Base-by-base conservation (phyloP, 2,888 invertebrate genomes). In the Fragum fragum region DNA sequence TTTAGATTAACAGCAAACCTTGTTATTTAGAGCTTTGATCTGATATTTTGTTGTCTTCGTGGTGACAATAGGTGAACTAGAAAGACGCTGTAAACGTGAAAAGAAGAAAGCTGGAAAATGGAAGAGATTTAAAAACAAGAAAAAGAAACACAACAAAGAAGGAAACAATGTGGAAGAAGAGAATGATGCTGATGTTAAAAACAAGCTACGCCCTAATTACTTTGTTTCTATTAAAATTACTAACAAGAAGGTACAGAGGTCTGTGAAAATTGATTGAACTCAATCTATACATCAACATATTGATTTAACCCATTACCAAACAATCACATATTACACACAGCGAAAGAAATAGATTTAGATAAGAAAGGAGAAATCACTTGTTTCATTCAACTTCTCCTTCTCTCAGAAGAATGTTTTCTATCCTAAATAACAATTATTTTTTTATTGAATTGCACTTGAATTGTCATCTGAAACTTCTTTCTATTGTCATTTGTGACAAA, bases 191-290 rank as follows among this genome's bases (percentile, higher is more conserved):
- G 69, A 68, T 23, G 63, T 26, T 53, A 36, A 47, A 32, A 79
- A 61, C 61, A 76, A 73, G 32, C 75, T 52, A 26, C 6, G 52
- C 14, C 81, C 81, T 21, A 86, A 86, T 59, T 86, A 84, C 42
- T 86, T 86, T 72, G 73, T 86, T 52, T 79, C 86, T 26, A 76
- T 86, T 18, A 81, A 83, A 61, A 82, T 86, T 5, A 77, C 63
- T 26, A 71, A 86, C 42, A 72, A 71, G 57, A 53, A 74, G 81
- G 86, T 86, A 47, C 14, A 16, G 14, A 18, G n/a, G 3, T 16
- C 16, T n/a, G 3, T 47, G 5, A 5, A 36, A 36, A 36, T 36
- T 36, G n/a, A n/a, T n/a, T n/a, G n/a, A n/a, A n/a, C n/a, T n/a
- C n/a, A n/a, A n/a, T n/a, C 39, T 14, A 39, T 9, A 39, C 39